phyloP scores from a whole-genome alignment of 1,140 invertebrate species.

The Caenorhabditis latens region DNA sequence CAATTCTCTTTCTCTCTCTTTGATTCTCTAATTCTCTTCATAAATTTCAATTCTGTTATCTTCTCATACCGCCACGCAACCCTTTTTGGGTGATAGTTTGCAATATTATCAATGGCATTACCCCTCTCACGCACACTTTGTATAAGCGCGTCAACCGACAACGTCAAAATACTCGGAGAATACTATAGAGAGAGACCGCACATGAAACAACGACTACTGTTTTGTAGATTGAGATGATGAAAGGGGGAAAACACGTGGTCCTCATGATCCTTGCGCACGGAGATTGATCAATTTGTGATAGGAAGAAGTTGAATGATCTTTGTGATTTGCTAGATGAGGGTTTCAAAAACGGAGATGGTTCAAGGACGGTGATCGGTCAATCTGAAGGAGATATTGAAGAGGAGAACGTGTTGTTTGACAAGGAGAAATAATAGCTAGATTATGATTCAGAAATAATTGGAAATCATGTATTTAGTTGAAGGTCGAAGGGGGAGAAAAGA shows the following conservation, averaged over 20 bases:
- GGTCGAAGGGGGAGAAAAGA: too few species aligned
- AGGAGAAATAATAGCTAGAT: neutral
- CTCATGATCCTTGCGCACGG: neutral
- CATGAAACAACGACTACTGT: neutral
- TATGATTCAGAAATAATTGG: neutral
- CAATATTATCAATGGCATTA: conserved; percentile 53
- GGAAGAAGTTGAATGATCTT: conserved; percentile 34
- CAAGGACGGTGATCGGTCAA: conserved; percentile 32
- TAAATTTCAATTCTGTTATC: neutral
- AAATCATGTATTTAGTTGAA: too few species aligned
- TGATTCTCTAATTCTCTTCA: neutral
- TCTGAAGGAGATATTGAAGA: too few species aligned
- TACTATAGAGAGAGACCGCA: neutral
- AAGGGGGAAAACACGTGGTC: conserved; percentile 13
- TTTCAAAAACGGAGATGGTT: neutral
- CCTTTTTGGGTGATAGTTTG: conserved; percentile 14
- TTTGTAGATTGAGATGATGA: neutral
- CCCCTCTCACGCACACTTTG: conserved; percentile 31
- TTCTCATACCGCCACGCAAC: conserved; percentile 27
- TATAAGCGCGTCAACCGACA: conserved; percentile 5
- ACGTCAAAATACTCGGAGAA: neutral
- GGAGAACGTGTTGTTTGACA: conserved; percentile 5
- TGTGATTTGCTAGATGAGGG: conserved; percentile 44
- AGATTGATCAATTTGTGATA: conserved; percentile 10
- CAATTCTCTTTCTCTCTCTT: neutral